Base-by-base conservation (phyloP, 2,113 vertebrate genomes). In the Tachysurus fulvidraco region DNA sequence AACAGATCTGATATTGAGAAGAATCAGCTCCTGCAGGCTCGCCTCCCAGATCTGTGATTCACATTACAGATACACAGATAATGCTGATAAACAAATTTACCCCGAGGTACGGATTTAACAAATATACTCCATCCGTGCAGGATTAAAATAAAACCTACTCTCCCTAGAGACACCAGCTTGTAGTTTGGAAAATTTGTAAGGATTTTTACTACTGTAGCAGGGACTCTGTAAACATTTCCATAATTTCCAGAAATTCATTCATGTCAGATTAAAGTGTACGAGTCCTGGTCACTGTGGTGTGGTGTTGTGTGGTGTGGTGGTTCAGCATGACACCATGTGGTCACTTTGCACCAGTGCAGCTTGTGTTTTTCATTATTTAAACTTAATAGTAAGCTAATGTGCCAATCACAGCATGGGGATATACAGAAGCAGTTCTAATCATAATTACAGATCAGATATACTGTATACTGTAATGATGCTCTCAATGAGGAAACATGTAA, bases 271-370 rank as follows among this genome's bases (percentile, higher is more conserved):
- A 21, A 41, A 41, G n/a, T 55, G 23, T 14, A 4, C 0, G 30
- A 57, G 65, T 21, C 57, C 57, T 60, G 78, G 78, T 60, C 78
- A 81, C 55, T 44, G 57, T 60, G 54, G 30, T 73, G 65, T 62
- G 78, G 41, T 82, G 85, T 78, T 78, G 46, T 50, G 46, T 50
- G 78, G 41, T 82, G 85, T 50, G 78, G 41, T 82, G 85, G 82
- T 78, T 82, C 36, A 89, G 79, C 17, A 83, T 84, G 91, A 89
- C 91, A 90, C 89, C 88, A 30, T 89, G 91, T 91, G 91, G 88
- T 71, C 54, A 79, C 46, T 67, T 67, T 30, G 85, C 67, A 62
- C 65, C 73, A 88, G 76, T 90, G 88, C 91, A 91, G 65, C 83
- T 85, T 74, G 17, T 36, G 23, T 83, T 52, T 85, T 59, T 55